Conservation (phyloP, 1,140 invertebrate genomes). For the Grapholita molesta region DNA sequence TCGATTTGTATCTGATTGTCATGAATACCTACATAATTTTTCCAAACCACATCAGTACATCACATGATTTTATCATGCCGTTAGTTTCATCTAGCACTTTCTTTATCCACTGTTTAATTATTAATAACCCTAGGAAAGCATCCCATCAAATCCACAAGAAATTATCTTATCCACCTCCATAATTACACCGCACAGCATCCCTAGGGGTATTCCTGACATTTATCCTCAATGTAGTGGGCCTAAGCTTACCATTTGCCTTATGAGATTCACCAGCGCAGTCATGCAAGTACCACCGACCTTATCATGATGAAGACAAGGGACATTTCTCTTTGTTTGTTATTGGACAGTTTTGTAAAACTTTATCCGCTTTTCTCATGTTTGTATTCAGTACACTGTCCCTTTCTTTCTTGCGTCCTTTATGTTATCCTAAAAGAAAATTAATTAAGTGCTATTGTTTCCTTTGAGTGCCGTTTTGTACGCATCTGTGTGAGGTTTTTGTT, state of each 20-base stretch:
- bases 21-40: not conserved
- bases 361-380: conserved; percentile 46
- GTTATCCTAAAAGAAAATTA: conserved; percentile 56
- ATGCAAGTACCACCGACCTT: conserved; percentile 19
- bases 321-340: conserved; percentile 21
- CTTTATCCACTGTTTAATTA: conserved; percentile 4
- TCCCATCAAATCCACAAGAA: conserved; percentile 14
- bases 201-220: conserved; percentile 37
- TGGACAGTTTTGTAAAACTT: conserved; percentile 38
- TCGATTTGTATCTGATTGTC: no score
- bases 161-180: conserved; percentile 23
- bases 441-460: conserved; percentile 58
- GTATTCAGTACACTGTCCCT: conserved; percentile 40
- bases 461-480: conserved; percentile 43
- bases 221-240: conserved; percentile 32
- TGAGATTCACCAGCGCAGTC: not conserved
- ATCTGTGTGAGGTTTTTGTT: conserved; percentile 24
- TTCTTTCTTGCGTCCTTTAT: conserved; percentile 41
- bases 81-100: not conserved
- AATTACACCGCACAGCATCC: conserved; percentile 33
- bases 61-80: not conserved
- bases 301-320: conserved; percentile 20
- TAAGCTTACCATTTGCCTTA: conserved; percentile 15
- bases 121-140: not conserved
- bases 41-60: not conserved